Evolutionary conservation across 2,797 vertebrate species (phyloP).

Genomic region (Propithecus perrieri): DNA sequence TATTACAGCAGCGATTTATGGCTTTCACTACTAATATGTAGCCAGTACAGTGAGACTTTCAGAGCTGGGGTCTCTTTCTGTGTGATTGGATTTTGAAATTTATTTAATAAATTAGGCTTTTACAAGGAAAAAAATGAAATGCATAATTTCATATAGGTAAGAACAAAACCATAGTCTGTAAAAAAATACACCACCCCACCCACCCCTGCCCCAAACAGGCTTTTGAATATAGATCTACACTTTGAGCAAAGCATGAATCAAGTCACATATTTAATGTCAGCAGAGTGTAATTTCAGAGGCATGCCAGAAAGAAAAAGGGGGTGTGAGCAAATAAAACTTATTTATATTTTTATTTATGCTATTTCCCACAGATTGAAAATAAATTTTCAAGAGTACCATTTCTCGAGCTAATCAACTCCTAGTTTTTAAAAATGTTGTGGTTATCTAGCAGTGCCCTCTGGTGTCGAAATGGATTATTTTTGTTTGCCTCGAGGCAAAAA

Average conservation of each 20-base stretch:
- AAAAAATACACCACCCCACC: background rate
- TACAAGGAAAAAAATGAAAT: conserved; percentile 51
- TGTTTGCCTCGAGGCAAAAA: background rate
- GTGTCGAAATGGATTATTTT: conserved; percentile 27
- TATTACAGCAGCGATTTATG: background rate
- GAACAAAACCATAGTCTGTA: conserved; percentile 10
- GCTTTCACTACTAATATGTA: background rate
- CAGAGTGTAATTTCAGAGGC: conserved; percentile 7
- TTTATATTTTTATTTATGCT: conserved; percentile 45
- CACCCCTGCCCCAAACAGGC: background rate
- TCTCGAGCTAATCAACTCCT: background rate
- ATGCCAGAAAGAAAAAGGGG: background rate
- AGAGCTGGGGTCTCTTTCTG: background rate
- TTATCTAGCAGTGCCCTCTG: conserved; percentile 82
- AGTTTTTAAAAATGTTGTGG: background rate
- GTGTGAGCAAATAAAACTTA: background rate
- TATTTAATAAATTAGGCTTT: conserved; percentile 5
- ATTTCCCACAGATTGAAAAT: background rate
- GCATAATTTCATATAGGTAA: background rate
- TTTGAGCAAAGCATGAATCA: conserved; percentile 55
- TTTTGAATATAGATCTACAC: conserved; percentile 56
- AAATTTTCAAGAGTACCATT: conserved; percentile 1
- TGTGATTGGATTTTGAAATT: background rate
- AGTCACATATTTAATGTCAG: conserved; percentile 40
- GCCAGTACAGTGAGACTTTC: background rate